Evolutionary conservation across 2,113 vertebrate genomes (phyloP).

Genomic region (Bombycilla garrulus): DNA sequence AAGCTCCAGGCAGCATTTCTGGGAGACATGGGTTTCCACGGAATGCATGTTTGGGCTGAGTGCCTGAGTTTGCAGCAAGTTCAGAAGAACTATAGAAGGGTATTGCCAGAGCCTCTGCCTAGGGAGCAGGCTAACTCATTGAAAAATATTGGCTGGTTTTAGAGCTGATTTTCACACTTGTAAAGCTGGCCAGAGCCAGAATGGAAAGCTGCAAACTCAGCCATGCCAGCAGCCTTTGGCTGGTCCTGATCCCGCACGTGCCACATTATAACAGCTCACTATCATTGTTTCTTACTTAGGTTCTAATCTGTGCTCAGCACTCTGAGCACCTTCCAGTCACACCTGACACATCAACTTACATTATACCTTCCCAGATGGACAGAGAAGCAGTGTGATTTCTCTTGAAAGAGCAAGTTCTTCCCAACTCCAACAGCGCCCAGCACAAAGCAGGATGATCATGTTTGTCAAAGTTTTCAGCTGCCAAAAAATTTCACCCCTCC

Average conservation of each 20-base stretch:
- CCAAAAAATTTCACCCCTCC: neutral
- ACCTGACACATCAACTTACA: rapidly evolving
- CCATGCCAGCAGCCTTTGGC: neutral
- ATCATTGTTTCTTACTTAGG: rapidly evolving
- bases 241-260: neutral
- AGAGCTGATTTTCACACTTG: neutral
- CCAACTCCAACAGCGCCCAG: neutral
- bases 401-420: neutral
- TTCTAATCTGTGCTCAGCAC: neutral
- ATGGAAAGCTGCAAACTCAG: neutral
- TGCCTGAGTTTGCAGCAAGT: neutral
- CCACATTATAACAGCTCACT: neutral
- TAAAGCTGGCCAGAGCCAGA: neutral
- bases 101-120: neutral
- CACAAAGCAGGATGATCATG: neutral
- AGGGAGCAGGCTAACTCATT: neutral
- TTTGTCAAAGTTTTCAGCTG: neutral
- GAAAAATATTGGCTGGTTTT: neutral
- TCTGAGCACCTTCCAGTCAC: neutral
- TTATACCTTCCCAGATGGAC: neutral
- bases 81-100: neutral
- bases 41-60: neutral
- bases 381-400: neutral
- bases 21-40: neutral
- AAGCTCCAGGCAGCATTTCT: neutral